Evolutionary conservation across 2,888 invertebrate species (phyloP).

Genomic region (Rotaria sp.): DNA sequence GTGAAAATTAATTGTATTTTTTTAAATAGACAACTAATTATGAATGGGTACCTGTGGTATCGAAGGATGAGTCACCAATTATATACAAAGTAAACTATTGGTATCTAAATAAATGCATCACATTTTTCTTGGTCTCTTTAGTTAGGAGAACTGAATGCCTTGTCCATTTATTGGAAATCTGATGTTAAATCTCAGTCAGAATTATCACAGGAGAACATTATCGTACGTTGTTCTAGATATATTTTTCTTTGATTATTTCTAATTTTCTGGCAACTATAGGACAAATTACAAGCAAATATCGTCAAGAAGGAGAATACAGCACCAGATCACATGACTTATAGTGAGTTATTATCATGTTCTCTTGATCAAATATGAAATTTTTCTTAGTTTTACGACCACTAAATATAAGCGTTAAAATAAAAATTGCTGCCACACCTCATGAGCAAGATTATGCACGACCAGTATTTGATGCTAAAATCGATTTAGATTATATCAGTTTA

Average conservation of each 20-base stretch:
- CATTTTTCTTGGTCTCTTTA: background rate
- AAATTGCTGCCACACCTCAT: slow-evolving; percentile 28
- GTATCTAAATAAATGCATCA: background rate
- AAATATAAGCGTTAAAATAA: slow-evolving; percentile 9
- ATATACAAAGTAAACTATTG: background rate
- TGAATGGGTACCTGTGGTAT: background rate
- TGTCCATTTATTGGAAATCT: background rate
- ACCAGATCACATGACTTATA: background rate
- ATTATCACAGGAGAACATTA: background rate
- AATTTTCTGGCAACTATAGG: background rate
- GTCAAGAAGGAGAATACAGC: background rate
- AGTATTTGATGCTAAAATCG: slow-evolving; percentile 39
- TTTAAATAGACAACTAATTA: background rate
- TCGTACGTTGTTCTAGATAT: background rate
- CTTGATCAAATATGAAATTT: background rate
- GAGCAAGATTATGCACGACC: slow-evolving; percentile 30
- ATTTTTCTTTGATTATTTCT: background rate
- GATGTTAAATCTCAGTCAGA: background rate
- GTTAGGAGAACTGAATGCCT: background rate
- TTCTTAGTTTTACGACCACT: slow-evolving; percentile 31
- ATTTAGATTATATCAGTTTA: slow-evolving; percentile 34
- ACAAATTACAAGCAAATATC: background rate
- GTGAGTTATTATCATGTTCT: background rate
- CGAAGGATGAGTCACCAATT: background rate
- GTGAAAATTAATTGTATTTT: background rate